Evolutionary conservation across 2,888 invertebrate genomes (phyloP), one percentile per base, ranked within the genome.

Genomic region (Nasonovia ribisnigri): DNA sequence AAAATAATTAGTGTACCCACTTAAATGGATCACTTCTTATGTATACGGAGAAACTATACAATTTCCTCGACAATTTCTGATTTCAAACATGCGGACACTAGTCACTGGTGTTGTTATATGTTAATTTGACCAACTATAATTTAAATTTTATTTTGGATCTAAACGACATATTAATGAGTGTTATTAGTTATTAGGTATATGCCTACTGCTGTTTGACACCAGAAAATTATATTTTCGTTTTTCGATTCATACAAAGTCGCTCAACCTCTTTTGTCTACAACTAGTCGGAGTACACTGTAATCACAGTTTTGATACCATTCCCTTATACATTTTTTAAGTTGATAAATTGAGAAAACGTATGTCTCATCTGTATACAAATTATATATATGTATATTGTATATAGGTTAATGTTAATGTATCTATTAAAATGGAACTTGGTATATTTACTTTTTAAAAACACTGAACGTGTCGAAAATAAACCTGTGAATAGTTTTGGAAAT

Each of bases 391-490:
- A 42, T 54, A 36, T 36, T 86, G 24, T 26, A 42, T 54, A 36
- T 36, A 88, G 1, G n/a, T n/a, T 51, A 54, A 67, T 67, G 4
- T 88, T 88, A 42, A 36, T 36, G 54, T 88, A 88, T 88, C 11
- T 88, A 5, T n/a, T 88, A 54, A 43, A 26, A 57, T 91, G 20
- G 13, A 84, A 51, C 16, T 91, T 54, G 42, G 51, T 60, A 87
- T 91, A 87, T 92, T 87, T 92, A 48, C 60, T 87, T 87, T 46
- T 67, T 48, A 87, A 87, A 87, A 48, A 87, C 60, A 67, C 48
- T 67, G 51, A 77, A 88, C 43, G 88, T 54, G 92, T 92, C n/a
- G 24, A 88, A 92, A 92, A 88, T 88, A 92, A 51, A 42, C 51
- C 11, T n/a, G 51, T 24, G 8, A 77, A 87, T 92, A 92, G 77